Percentiles rank a stretch among this genome's conserved stretches.
Conservation (phyloP, 2,113 vertebrate species). For the Oncorhynchus nerka region DNA sequence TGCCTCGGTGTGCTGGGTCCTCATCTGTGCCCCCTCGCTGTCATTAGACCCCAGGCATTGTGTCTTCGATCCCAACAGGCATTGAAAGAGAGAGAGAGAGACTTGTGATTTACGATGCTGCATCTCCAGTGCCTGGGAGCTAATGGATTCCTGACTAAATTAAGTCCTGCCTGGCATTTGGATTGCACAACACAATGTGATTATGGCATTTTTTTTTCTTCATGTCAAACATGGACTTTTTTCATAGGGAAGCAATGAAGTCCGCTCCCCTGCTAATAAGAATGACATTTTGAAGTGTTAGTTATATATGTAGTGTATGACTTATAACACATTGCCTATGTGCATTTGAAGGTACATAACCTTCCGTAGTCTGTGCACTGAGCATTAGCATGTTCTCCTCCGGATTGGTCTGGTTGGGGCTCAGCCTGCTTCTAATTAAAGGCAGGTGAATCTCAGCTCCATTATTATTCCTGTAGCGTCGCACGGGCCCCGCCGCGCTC, state of each 20-base stretch:
- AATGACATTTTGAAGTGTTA: background rate
- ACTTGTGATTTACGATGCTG: slow-evolving; percentile 62
- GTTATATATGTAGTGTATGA: background rate
- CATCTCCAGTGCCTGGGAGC: slow-evolving; percentile 51
- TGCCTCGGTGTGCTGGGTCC: slow-evolving; percentile 59
- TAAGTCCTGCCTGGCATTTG: slow-evolving; percentile 49
- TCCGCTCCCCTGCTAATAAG: slow-evolving; percentile 13
- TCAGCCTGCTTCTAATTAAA: slow-evolving; percentile 66
- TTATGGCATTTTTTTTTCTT: slow-evolving; percentile 38
- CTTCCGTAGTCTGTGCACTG: slow-evolving; percentile 30
- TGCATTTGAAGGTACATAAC: slow-evolving; percentile 48
- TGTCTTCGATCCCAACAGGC: background rate
- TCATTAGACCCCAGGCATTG: slow-evolving; percentile 47
- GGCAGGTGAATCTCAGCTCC: slow-evolving; percentile 71
- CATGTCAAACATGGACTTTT: slow-evolving; percentile 33
- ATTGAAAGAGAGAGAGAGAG: slow-evolving; percentile 4
- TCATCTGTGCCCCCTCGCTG: slow-evolving; percentile 52
- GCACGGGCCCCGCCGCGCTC: slow-evolving; percentile 43
- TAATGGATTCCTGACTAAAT: slow-evolving; percentile 64
- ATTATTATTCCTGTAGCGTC: slow-evolving; percentile 74
- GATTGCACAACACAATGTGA: slow-evolving; percentile 35
- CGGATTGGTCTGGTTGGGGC: slow-evolving; percentile 53
- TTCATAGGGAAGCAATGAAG: slow-evolving; percentile 30
- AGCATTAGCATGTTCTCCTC: slow-evolving; percentile 58
- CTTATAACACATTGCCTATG: background rate